phyloP scores from a whole-genome alignment of 2,888 invertebrate species.

The Hermodice carunculata region DNA sequence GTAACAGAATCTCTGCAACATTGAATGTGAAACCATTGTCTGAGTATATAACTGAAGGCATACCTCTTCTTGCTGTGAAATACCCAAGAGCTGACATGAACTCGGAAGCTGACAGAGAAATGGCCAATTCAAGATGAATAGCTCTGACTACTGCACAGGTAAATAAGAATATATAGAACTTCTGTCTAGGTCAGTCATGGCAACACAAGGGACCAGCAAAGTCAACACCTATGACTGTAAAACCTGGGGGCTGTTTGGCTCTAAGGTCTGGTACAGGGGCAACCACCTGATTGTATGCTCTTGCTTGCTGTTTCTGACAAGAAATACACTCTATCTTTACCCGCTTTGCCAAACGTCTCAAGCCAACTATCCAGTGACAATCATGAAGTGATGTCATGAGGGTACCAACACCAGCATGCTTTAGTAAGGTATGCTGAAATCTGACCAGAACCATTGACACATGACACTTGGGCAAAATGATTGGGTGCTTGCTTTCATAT shows the following conservation, averaged over 20 bases:
- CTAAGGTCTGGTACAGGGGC: slow-evolving; percentile 1
- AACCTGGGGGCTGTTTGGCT: background rate
- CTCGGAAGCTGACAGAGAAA: background rate
- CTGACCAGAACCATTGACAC: too few relatives aligned
- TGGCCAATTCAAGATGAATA: background rate
- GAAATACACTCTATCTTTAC: too few relatives aligned
- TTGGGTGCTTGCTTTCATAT: background rate
- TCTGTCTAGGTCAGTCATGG: background rate
- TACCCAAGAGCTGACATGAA: background rate
- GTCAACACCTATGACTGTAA: slow-evolving; percentile 16
- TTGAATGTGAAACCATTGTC: background rate
- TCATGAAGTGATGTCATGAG: too few relatives aligned
- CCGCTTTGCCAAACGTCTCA: too few relatives aligned
- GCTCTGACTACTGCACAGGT: background rate
- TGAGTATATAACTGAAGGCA: background rate
- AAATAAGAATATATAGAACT: background rate
- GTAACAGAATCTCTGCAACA: background rate
- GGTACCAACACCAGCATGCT: background rate
- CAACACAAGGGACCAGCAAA: slow-evolving; percentile 19
- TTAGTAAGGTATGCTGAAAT: too few relatives aligned
- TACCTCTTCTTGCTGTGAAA: background rate
- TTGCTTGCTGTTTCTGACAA: background rate
- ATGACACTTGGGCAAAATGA: too few relatives aligned
- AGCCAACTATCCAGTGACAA: too few relatives aligned
- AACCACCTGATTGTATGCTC: background rate